These are phyloP conservation scores for Lycophotia porphyrea DNA, from an alignment of 2,888 invertebrate species.

Conservation along the genomic window DNA sequence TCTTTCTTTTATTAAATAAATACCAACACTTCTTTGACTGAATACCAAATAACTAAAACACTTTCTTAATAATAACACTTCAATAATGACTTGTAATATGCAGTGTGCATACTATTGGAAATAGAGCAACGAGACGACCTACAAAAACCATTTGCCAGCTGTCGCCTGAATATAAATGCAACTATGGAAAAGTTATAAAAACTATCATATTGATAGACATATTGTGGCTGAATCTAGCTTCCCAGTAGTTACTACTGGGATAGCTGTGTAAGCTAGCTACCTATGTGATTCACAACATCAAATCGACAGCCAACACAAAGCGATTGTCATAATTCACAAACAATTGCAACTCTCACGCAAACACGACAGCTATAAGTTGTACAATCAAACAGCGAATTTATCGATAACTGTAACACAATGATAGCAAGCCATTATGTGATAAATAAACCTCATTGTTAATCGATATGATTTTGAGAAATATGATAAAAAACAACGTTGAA, in stretches of 20 bases:
- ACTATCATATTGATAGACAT: not conserved
- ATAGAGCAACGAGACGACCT: not conserved
- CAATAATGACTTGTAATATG: slow-evolving; percentile 1
- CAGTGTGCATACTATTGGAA: not conserved
- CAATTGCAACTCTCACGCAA: slow-evolving; percentile 50
- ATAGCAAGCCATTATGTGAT: slow-evolving; percentile 50
- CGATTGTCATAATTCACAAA: slow-evolving; percentile 4
- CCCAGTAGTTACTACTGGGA: no score
- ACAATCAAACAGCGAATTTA: slow-evolving; percentile 48
- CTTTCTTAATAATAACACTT: not conserved
- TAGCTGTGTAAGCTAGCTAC: no score
- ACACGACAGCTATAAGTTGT: slow-evolving; percentile 16
- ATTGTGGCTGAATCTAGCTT: not conserved
- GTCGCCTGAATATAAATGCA: slow-evolving; percentile 14
- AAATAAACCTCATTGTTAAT: slow-evolving; percentile 45
- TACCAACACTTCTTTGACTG: not conserved
- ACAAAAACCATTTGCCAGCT: slow-evolving; percentile 39
- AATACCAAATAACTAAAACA: not conserved
- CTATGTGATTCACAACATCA: not conserved
- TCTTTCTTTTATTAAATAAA: not conserved
- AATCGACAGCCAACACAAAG: slow-evolving; percentile 28
- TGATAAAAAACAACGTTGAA: slow-evolving; percentile 41
- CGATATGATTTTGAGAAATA: slow-evolving; percentile 46
- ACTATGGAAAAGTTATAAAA: not conserved
- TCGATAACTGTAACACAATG: slow-evolving; percentile 50